Evolutionary conservation across 2,113 vertebrate species (phyloP).

Genomic region (Apodemus sylvaticus): DNA sequence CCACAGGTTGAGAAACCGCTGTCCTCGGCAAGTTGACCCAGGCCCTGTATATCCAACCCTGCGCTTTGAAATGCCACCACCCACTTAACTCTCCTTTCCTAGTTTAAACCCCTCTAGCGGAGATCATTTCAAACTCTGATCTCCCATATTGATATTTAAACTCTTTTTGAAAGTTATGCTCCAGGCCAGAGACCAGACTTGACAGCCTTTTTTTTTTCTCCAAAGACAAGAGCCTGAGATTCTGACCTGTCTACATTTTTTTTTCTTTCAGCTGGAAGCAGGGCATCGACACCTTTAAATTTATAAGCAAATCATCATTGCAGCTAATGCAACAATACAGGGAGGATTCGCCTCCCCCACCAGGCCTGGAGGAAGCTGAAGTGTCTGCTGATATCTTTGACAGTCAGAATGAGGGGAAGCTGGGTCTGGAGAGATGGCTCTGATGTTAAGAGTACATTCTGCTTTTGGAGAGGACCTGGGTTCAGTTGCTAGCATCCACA

Average conservation of each 20-base stretch:
- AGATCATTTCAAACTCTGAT: not conserved
- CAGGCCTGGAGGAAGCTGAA: accelerated
- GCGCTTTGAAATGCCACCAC: not conserved
- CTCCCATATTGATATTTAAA: too few species aligned
- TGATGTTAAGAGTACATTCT: not conserved
- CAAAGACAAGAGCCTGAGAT: not conserved
- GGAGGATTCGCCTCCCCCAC: too few species aligned
- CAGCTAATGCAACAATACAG: too few species aligned
- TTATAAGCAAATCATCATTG: not conserved
- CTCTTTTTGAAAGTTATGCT: not conserved
- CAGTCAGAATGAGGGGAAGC: not conserved
- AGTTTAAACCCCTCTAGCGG: not conserved
- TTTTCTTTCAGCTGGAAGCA: not conserved
- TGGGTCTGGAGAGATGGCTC: not conserved
- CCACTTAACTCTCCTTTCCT: not conserved
- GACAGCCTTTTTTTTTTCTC: not conserved
- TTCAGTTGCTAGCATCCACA: not conserved
- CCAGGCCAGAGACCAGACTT: not conserved
- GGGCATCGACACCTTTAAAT: not conserved
- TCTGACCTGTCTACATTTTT: not conserved
- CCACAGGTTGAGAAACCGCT: not conserved
- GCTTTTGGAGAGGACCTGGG: not conserved
- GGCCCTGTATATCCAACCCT: not conserved
- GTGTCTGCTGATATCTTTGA: not conserved
- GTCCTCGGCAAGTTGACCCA: not conserved